Evolutionary conservation across 2,113 vertebrate genomes (phyloP).

Genomic region (Choloepus hoffmanni): DNA sequence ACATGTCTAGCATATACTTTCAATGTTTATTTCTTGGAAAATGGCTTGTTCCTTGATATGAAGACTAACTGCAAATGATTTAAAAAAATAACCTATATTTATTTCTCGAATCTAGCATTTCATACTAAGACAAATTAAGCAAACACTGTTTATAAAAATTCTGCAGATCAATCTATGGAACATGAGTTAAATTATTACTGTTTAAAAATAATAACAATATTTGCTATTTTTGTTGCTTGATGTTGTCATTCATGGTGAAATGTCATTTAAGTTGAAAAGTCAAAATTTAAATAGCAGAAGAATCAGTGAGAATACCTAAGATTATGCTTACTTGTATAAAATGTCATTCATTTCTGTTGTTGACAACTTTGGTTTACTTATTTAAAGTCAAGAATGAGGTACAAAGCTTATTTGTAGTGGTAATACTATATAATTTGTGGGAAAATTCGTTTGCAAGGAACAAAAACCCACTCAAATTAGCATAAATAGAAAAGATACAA

Average conservation of each 20-base stretch:
- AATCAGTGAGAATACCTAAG: not conserved
- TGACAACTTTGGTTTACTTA: constrained; percentile 45
- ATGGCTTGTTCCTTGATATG: constrained; percentile 8
- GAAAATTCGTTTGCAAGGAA: constrained; percentile 27
- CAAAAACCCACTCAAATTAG: constrained; percentile 23
- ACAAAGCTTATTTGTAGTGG: not conserved
- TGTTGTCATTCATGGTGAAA: not conserved
- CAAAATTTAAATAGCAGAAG: constrained; percentile 14
- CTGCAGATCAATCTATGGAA: not conserved
- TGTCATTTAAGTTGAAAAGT: constrained; percentile 10
- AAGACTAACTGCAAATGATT: not conserved
- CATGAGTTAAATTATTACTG: not conserved
- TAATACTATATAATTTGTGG: constrained; percentile 12
- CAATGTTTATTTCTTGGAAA: constrained; percentile 41
- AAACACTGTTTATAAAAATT: not conserved
- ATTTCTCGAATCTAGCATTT: not conserved
- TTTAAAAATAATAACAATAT: constrained; percentile 31
- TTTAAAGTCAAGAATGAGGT: not conserved
- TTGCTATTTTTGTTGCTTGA: not conserved
- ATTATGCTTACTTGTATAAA: not conserved
- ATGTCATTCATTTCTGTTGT: not conserved
- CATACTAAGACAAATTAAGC: not conserved
- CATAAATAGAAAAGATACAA: not conserved
- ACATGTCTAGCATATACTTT: not conserved
- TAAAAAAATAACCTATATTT: not conserved